Percentiles rank a stretch among this genome's conserved stretches.
Evolutionary conservation across 2,888 invertebrate genomes (phyloP).

Genomic region (Amaurobius ferox): DNA sequence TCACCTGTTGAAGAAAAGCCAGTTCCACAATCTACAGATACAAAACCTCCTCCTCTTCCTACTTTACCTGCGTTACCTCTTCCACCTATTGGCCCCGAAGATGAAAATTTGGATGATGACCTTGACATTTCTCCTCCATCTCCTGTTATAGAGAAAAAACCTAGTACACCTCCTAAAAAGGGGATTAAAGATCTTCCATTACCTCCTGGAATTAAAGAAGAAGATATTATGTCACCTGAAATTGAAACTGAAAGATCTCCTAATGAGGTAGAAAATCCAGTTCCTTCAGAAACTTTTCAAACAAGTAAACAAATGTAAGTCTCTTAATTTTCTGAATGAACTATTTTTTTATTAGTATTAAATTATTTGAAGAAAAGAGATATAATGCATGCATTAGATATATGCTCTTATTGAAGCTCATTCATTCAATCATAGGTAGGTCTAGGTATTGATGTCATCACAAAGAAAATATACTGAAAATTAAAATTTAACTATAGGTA

Average conservation of each 20-base stretch:
- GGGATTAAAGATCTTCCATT: constrained; percentile 94
- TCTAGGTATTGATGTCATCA: no score
- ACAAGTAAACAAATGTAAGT: constrained; percentile 53
- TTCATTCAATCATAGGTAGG: no score
- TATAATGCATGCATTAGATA: no score
- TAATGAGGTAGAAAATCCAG: constrained; percentile 30
- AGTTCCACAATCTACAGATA: constrained; percentile 73
- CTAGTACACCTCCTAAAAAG: constrained; percentile 79
- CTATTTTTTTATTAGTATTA: not conserved
- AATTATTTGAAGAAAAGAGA: not conserved
- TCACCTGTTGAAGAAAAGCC: constrained; percentile 19
- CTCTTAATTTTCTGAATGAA: not conserved
- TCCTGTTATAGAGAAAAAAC: constrained; percentile 44
- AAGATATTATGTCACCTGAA: constrained; percentile 73
- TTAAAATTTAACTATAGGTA: no score
- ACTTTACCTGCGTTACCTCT: constrained; percentile 57
- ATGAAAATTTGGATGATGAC: constrained; percentile 42
- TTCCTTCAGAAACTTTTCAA: constrained; percentile 47
- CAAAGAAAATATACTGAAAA: no score
- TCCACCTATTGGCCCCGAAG: constrained; percentile 51
- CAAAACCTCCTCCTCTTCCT: constrained; percentile 70
- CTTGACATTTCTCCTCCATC: constrained; percentile 25
- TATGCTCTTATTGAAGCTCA: no score
- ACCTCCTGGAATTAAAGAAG: constrained; percentile 83
- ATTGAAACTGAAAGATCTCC: constrained; percentile 56